Base-by-base conservation (phyloP, 2,888 invertebrate species). In the Drosophila mimica region DNA sequence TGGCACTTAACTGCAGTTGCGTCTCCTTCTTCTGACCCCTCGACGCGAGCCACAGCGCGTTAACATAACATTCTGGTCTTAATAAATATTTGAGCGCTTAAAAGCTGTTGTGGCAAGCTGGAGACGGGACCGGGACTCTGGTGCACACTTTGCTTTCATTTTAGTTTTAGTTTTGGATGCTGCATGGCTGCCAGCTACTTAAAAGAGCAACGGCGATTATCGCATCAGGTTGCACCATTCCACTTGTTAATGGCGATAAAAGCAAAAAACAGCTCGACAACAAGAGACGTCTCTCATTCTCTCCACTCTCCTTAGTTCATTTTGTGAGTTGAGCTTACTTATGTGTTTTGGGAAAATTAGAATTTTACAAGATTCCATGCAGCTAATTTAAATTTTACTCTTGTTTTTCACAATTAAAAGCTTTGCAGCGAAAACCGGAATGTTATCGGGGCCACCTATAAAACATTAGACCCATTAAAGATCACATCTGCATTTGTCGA, bases 71-170 rank as follows among this genome's bases (percentile, higher is more conserved):
- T 78, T 82, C 72, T 81, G 61, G 65, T 70, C 77, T 79, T 74
- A 74, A 88, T 86, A 86, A 86, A 86, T 86, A 88, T 86, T 87
- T 86, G 65, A 88, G 69, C 79, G 72, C 84, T 79, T 82, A 84
- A 86, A 82, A 87, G 86, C 87, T 67, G 54, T 65, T 49, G 33
- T 69, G 65, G 53, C 62, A 70, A 46, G 62, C 57, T 69, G 53
- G 48, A 63, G 56, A 60, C 51, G 51, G 46, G 25, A 25, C 25
- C 25, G 25, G 25, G 34, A 20, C 31, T 40, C 25, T 38, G 59
- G 51, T 57, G 62, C 60, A 57, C 61, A 64, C 62, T 76, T 78
- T 70, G 52, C 67, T 65, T 30, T 59, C 60, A 49, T 61, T 68
- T 65, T 53, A 58, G 52, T 61, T 68, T 65, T 53, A 58, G 58